A percentile compares a stretch with the other conserved stretches of the same genome.
Conservation (phyloP, 2,797 vertebrate genomes). For the Falco naumanni region DNA sequence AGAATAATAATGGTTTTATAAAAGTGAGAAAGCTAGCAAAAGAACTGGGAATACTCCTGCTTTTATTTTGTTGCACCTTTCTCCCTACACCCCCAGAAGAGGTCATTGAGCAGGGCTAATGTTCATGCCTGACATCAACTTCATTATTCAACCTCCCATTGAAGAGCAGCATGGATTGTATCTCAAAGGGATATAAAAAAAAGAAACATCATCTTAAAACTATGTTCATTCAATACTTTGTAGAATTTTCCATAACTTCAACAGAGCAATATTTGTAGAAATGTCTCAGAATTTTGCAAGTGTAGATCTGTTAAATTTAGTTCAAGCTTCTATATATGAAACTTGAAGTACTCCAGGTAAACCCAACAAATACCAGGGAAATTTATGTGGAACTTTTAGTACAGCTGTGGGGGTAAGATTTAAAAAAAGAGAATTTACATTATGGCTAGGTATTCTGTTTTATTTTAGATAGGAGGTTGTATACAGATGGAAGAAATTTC, state of each 20-base stretch:
- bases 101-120: neutral
- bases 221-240: neutral
- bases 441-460: neutral
- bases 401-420: neutral
- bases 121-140: neutral
- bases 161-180: neutral
- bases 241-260: neutral
- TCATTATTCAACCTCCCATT: neutral
- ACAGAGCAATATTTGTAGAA: neutral
- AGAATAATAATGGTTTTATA: neutral
- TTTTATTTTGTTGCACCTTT: neutral
- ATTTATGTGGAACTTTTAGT: neutral
- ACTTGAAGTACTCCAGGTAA: neutral
- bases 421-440: neutral
- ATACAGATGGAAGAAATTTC: neutral
- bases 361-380: neutral
- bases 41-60: neutral
- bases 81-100: accelerated
- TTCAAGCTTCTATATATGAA: neutral
- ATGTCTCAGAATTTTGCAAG: neutral
- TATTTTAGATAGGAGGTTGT: neutral
- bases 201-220: neutral
- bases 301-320: neutral
- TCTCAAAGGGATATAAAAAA: neutral
- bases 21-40: neutral